Evolutionary conservation across 2,797 vertebrate species (phyloP).

Genomic region (Gymnocypris eckloni): DNA sequence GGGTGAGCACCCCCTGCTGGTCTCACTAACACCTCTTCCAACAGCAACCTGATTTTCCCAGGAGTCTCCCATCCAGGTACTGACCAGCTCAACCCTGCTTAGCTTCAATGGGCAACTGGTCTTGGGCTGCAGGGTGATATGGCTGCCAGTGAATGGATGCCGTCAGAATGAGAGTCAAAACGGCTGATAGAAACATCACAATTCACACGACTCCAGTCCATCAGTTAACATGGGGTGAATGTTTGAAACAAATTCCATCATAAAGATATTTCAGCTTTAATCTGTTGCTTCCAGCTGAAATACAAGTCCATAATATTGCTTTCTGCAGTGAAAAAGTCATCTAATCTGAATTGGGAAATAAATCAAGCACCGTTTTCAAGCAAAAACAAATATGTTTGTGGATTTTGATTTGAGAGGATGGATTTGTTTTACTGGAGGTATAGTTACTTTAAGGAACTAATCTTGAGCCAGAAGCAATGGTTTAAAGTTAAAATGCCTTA

Average conservation of each 20-base stretch:
- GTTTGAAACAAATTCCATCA: not conserved
- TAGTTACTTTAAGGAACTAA: too few relatives aligned
- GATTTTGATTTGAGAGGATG: too few relatives aligned
- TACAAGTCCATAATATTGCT: not conserved
- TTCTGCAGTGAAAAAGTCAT: not conserved
- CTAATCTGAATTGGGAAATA: not conserved
- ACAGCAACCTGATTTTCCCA: too few relatives aligned
- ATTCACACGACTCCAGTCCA: not conserved
- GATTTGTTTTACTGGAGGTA: too few relatives aligned
- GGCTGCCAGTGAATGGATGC: not conserved
- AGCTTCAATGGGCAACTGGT: too few relatives aligned
- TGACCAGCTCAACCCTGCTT: too few relatives aligned
- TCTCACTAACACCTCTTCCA: too few relatives aligned
- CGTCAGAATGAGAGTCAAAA: not conserved
- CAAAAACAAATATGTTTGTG: not conserved
- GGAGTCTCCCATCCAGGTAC: too few relatives aligned
- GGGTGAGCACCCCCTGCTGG: too few relatives aligned
- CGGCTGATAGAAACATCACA: not conserved
- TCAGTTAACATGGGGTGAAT: not conserved
- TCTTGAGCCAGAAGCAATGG: not conserved
- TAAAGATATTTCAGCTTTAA: not conserved
- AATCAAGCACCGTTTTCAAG: not conserved
- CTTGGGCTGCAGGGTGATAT: too few relatives aligned
- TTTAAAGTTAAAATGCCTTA: not conserved
- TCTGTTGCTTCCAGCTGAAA: too few relatives aligned